Evolutionary conservation across 2,113 vertebrate species (phyloP).

Genomic region (Sander lucioperca): DNA sequence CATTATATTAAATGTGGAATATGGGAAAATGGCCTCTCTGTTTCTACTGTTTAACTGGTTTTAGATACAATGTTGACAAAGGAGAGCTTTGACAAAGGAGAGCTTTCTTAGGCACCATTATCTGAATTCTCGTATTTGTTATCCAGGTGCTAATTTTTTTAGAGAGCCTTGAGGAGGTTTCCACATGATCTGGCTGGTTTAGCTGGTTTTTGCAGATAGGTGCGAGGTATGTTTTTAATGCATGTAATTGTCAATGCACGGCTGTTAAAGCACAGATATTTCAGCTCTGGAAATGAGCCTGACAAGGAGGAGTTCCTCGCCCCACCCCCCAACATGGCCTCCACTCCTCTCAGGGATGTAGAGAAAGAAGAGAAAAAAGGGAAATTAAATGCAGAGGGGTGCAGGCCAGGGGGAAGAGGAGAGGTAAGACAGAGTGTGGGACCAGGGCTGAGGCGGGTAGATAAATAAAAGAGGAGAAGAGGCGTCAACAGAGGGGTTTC

Average conservation of each 20-base stretch:
- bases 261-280: constrained; percentile 25
- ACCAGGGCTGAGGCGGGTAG: neutral
- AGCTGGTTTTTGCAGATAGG: neutral
- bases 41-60: neutral
- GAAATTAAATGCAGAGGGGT: constrained; percentile 23
- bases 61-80: constrained; percentile 10
- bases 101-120: constrained; percentile 3
- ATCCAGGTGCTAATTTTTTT: neutral
- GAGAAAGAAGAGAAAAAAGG: constrained; percentile 9
- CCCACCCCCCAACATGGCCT: constrained; percentile 59
- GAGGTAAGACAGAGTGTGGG: constrained; percentile 22
- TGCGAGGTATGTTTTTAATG: constrained; percentile 14
- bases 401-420: constrained; percentile 30
- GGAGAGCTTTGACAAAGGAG: neutral
- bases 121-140: neutral
- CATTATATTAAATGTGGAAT: constrained; percentile 7
- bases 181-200: neutral
- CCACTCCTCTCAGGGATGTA: constrained; percentile 18
- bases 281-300: constrained; percentile 12
- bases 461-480: constrained; percentile 12
- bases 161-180: neutral
- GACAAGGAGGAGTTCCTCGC: constrained; percentile 44
- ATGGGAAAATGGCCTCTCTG: neutral
- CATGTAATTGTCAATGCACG: neutral
- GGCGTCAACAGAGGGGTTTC: constrained; percentile 26